Evolutionary conservation across 2,797 vertebrate species (phyloP), one percentile per base, ranked within the genome.

Genomic region (Bucorvus abyssinicus): DNA sequence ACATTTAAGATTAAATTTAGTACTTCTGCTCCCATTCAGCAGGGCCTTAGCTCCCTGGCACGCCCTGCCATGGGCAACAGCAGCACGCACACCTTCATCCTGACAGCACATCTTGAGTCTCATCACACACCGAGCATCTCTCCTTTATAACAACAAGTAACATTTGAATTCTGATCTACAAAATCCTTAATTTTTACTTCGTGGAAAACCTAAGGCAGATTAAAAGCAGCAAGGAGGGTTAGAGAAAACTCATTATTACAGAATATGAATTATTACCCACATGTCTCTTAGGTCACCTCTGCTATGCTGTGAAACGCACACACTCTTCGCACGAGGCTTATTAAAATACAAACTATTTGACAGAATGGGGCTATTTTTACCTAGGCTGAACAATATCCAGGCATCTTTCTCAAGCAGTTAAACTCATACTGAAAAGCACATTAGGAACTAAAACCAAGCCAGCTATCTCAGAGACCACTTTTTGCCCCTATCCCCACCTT

Each of bases 311-410:
- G 75, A 67, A 95, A 76, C 78, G 60, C 55, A 60, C 32, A 77
- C 24, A 29, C 76, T 74, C 64, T 42, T 34, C 68, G 76, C 92
- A 89, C 82, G 26, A 75, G 78, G 84, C 79, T 93, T 87, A 95
- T 91, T 96, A 95, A 96, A 92, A 81, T 14, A 85, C 55, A 61
- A 68, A 61, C 68, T 69, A 1, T 22, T 47, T 95, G 95, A 94
- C 95, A 97, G 95, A 96, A 95, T 49, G 80, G 84, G 91, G 91
- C 70, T 97, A 74, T 18, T 68, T 90, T 57, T 89, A 84, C 85
- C 83, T 44, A 60, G 63, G 80, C 64, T 84, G 85, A 87, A n/a
- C 67, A 60, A 65, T 49, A 95, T 13, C 74, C 84, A 94, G 49
- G 68, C 90, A 82, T 49, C 67, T 84, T 82, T 70, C 91, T 76